phyloP scores from a whole-genome alignment of 2,113 vertebrate genomes.

The Ictalurus punctatus region DNA sequence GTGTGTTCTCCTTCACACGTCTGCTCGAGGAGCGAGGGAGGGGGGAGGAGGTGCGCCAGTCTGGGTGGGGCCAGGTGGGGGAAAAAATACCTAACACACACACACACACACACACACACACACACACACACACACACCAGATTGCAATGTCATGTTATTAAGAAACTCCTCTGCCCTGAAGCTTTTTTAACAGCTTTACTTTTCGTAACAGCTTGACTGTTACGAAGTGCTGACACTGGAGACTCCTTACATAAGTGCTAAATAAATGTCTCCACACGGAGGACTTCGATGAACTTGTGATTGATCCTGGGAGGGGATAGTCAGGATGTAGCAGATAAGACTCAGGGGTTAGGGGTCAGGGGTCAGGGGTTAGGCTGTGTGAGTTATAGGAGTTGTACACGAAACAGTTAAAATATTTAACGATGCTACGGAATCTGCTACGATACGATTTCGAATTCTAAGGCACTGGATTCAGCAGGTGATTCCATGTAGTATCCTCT shows the following conservation, averaged over 20 bases:
- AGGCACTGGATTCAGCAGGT: no score
- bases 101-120: slow-evolving; percentile 78
- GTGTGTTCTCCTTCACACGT: slow-evolving; percentile 83
- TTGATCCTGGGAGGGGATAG: neutral
- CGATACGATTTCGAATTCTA: no score
- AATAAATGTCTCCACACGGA: neutral
- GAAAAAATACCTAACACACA: slow-evolving; percentile 94
- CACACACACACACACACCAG: slow-evolving; percentile 70
- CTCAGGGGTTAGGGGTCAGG: neutral
- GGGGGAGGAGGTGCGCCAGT: slow-evolving; percentile 89
- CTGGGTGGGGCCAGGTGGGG: slow-evolving; percentile 90
- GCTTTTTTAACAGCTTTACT: neutral
- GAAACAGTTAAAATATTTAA: neutral
- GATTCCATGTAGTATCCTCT: neutral
- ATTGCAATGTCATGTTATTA: neutral
- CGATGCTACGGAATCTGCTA: neutral
- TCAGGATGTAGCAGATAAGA: neutral
- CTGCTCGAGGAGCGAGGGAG: slow-evolving; percentile 85
- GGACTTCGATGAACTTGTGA: neutral
- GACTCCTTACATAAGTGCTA: neutral
- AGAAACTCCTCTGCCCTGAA: neutral
- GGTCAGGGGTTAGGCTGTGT: neutral
- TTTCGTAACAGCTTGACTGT: no score
- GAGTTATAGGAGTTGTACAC: neutral
- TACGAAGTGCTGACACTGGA: neutral